Evolutionary conservation across 2,797 vertebrate species (phyloP).

Genomic region (Mus spretus): DNA sequence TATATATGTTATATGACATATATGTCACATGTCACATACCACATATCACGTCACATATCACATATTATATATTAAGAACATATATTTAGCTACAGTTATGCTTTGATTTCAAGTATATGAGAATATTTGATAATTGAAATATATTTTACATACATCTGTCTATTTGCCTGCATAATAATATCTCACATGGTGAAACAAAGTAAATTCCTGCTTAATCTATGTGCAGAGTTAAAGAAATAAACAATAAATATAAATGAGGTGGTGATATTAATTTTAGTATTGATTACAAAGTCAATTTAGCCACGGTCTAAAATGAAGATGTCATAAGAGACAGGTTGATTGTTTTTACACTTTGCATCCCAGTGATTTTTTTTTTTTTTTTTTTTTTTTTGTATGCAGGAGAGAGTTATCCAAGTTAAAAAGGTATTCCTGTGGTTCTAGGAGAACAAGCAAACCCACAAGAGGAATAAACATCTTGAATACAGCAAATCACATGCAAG

Average conservation of each 20-base stretch:
- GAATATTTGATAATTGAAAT: not conserved
- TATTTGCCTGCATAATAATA: not conserved
- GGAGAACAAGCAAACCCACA: not conserved
- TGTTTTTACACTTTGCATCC: not conserved
- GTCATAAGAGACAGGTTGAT: not conserved
- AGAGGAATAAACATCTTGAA: not conserved
- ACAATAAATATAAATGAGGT: not conserved
- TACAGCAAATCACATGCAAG: not conserved
- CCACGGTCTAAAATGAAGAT: not conserved
- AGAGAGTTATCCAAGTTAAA: not conserved
- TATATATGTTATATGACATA: not conserved
- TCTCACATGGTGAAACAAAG: not conserved
- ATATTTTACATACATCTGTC: not conserved
- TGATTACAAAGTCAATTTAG: constrained; percentile 24
- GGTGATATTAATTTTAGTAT: not conserved
- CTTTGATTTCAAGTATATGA: not conserved
- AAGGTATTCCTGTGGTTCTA: not conserved
- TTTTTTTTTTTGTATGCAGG: not conserved
- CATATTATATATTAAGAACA: not conserved
- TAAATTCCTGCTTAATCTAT: not conserved
- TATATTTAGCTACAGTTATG: not conserved
- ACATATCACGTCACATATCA: not conserved
- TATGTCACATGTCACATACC: not conserved
- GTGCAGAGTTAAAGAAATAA: constrained; percentile 17
- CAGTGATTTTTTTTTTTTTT: not conserved